phyloP scores from a whole-genome alignment of 2,113 vertebrate species.

The Bettongia penicillata region DNA sequence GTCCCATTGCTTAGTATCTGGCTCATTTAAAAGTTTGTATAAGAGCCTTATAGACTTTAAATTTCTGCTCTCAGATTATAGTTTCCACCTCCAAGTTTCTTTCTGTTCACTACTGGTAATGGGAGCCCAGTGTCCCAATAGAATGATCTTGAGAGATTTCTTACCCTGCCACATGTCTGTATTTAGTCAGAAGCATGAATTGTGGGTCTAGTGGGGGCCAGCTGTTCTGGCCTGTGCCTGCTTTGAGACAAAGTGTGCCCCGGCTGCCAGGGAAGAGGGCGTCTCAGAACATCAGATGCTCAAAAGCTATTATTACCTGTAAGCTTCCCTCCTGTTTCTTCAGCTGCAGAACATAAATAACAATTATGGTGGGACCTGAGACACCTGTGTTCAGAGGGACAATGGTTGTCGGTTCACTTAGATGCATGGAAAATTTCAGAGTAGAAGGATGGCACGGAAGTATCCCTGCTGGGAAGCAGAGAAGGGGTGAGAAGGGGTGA shows the following conservation, averaged over 20 bases:
- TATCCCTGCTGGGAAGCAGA: conserved; percentile 49
- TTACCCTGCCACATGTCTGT: background rate
- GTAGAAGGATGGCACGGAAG: conserved; percentile 53
- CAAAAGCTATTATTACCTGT: conserved; percentile 61
- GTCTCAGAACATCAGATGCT: conserved; percentile 31
- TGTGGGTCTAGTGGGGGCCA: fast-evolving
- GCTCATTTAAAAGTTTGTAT: background rate
- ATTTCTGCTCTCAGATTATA: background rate
- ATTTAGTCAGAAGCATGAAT: background rate
- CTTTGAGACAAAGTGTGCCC: background rate
- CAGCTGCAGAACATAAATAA: conserved; percentile 53
- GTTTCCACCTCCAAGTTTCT: background rate
- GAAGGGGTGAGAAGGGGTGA: background rate
- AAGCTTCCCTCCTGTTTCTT: conserved; percentile 6
- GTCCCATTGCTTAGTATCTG: background rate
- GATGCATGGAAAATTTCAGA: conserved; percentile 74
- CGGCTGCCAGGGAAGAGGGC: conserved; percentile 47
- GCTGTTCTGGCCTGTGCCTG: background rate
- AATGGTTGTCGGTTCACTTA: conserved; percentile 45
- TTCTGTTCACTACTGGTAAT: background rate
- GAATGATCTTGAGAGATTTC: background rate
- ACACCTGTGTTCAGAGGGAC: conserved; percentile 63
- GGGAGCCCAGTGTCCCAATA: background rate
- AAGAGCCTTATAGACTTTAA: background rate
- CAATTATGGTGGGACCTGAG: conserved; percentile 49